Base-by-base conservation (phyloP, 2,113 vertebrate species). In the Boleophthalmus pectinirostris region DNA sequence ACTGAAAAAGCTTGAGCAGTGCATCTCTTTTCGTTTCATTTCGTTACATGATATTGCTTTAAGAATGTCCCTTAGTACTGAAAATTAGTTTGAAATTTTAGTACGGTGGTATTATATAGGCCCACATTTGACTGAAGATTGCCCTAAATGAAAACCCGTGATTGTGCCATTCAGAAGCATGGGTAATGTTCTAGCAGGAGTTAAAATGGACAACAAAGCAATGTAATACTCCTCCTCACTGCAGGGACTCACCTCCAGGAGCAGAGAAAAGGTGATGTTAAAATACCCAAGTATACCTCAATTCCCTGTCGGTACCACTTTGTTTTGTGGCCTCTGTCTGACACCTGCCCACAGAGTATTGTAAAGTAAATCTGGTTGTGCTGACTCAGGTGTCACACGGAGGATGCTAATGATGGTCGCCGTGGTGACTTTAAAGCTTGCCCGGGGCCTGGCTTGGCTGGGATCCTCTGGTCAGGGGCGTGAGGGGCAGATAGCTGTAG, bases 391-490 rank as follows among this genome's bases (percentile, higher is more conserved):
- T 58, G 45, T 70, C 61, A 18, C 63, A 16, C 13, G 49, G 12
- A 23, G 14, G 16, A 68, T 65, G 38, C 54, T 68, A 57, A 12
- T 57, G 58, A 70, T 77, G 1, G 14, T 65, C 65, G 54, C 53
- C 24, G 70, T 74, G 47, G 45, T 69, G 54, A 24, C 68, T 51
- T 67, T 51, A 53, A 7, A 54, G 15, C 68, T n/a, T 51, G 49
- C 64, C 53, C 51, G 10, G 29, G 38, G 70, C 66, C 73, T 66
- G 67, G 7, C 18, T 47, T 23, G 35, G 70, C 70, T 69, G 54
- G 60, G 74, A 75, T 82, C 82, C 74, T 61, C 38, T 65, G 25
- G 58, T 71, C 67, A 29, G 63, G 61, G 43, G n/a, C 58, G 65
- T 74, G 78, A 29, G 18, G 66, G 72, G 45, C 66, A 70, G 13